Conservation (phyloP, 1,140 invertebrate species). For the Trachymyrmex septentrionalis region DNA sequence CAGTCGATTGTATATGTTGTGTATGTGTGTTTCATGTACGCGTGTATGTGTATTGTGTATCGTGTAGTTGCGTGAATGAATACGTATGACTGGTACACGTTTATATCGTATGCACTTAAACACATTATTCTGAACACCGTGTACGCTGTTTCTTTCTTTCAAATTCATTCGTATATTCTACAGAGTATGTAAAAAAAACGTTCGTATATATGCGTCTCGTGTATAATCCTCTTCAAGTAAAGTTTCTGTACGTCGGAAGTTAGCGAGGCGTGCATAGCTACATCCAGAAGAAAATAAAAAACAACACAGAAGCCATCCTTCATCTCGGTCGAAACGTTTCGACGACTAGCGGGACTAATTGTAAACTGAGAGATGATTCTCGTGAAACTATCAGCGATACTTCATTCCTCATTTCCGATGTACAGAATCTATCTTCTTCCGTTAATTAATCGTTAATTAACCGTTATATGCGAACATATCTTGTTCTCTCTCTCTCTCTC, state of each 20-base stretch:
- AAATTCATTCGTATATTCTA: slow-evolving; percentile 40
- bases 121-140: slow-evolving; percentile 31
- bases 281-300: background rate
- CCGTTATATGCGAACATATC: slow-evolving; percentile 15
- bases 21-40: slow-evolving; percentile 20
- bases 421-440: background rate
- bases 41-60: slow-evolving; percentile 47
- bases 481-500: slow-evolving; percentile 10
- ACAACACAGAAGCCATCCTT: background rate
- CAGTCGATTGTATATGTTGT: slow-evolving; percentile 71
- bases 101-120: slow-evolving; percentile 60
- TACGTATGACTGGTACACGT: slow-evolving; percentile 72
- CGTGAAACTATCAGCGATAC: background rate
- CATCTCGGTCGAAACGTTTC: background rate
- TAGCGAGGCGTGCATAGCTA: background rate
- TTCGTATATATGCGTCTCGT: slow-evolving; percentile 7
- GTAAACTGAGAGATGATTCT: background rate
- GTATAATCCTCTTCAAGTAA: slow-evolving; percentile 2
- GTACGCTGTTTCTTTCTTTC: slow-evolving; percentile 23
- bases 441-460: slow-evolving; percentile 29
- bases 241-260: background rate
- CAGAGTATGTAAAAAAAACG: slow-evolving; percentile 47
- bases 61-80: slow-evolving; percentile 61
- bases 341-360: background rate
- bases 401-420: background rate